These are phyloP conservation scores for Lottia scabra DNA, from an alignment of 2,888 invertebrate species.

Conservation along the genomic window DNA sequence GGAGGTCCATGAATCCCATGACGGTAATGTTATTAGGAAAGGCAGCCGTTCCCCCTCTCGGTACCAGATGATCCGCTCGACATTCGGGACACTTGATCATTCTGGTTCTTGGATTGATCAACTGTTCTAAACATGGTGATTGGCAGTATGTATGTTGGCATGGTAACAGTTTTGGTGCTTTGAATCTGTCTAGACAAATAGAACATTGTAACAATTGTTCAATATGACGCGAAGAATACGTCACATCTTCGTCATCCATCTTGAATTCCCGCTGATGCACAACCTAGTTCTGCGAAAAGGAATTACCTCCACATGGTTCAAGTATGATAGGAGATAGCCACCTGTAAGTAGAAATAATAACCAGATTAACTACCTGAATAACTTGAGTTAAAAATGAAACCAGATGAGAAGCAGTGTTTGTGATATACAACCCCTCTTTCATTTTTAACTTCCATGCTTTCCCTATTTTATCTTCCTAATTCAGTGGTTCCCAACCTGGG, in stretches of 20 bases:
- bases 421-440: too few species aligned
- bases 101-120: slow-evolving; percentile 76
- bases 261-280: background rate
- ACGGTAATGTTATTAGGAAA: slow-evolving; percentile 97
- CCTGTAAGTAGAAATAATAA: too few species aligned
- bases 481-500: too few species aligned
- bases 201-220: slow-evolving; percentile 98
- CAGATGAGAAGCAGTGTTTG: too few species aligned
- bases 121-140: slow-evolving; percentile 92
- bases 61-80: slow-evolving; percentile 94
- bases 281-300: too few species aligned
- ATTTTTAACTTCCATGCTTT: too few species aligned
- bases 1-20: slow-evolving; percentile 92
- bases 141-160: slow-evolving; percentile 99
- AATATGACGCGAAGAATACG: slow-evolving; percentile 62
- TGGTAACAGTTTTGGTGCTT: slow-evolving; percentile 97
- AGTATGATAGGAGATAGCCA: too few species aligned
- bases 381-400: too few species aligned
- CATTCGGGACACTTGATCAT: slow-evolving; percentile 98
- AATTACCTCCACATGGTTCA: too few species aligned
- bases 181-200: slow-evolving; percentile 96
- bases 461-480: too few species aligned
- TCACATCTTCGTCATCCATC: slow-evolving; percentile 38
- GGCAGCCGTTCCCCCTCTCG: slow-evolving; percentile 90
- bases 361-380: too few species aligned